These are phyloP conservation scores for Zootoca vivipara DNA, from an alignment of 2,113 vertebrate species.

Conservation along the genomic window DNA sequence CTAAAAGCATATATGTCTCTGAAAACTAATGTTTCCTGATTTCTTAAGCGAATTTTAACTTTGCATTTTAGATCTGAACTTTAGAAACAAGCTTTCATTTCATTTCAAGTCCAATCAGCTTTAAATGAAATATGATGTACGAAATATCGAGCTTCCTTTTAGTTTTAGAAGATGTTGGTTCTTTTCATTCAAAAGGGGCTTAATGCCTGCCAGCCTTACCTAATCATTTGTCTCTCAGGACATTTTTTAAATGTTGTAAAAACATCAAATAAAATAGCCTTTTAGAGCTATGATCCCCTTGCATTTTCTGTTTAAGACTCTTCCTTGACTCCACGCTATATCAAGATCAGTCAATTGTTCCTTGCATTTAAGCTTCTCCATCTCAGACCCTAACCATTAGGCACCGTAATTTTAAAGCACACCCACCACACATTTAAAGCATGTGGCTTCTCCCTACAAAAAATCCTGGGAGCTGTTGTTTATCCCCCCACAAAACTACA, in stretches of 20 bases:
- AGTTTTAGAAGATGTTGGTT: neutral
- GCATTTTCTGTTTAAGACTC: neutral
- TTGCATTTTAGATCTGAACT: neutral
- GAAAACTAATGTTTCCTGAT: neutral
- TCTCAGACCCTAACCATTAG: too few relatives aligned
- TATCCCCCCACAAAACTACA: too few relatives aligned
- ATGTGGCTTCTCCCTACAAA: too few relatives aligned
- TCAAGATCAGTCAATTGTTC: neutral
- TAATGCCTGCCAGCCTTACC: too few relatives aligned
- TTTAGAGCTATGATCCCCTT: neutral
- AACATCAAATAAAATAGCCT: neutral
- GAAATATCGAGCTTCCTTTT: neutral
- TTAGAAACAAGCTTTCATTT: conserved; percentile 13
- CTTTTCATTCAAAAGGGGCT: neutral
- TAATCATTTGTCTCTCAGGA: neutral
- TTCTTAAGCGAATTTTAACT: neutral
- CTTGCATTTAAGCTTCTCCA: neutral
- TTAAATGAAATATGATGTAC: neutral
- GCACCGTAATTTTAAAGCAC: too few relatives aligned
- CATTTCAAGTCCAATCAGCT: neutral
- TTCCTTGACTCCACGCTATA: neutral
- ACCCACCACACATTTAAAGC: too few relatives aligned
- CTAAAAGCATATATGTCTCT: neutral
- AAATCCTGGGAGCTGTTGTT: too few relatives aligned
- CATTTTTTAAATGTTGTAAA: neutral